Evolutionary conservation across 2,797 vertebrate species (phyloP).

Genomic region (Parotocinclus haroldoi): DNA sequence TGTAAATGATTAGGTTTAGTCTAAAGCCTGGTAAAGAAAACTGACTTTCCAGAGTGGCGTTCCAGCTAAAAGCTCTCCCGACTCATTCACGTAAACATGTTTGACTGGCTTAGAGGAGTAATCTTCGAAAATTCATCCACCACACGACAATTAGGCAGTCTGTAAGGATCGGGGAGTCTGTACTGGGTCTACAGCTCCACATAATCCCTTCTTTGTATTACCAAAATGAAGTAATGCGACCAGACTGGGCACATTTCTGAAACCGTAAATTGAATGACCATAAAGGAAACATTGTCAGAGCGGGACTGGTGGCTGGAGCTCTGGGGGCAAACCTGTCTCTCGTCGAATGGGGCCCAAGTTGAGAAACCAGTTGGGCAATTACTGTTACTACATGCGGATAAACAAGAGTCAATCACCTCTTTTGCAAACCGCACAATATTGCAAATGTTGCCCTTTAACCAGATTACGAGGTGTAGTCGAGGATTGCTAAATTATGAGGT

Average conservation of each 20-base stretch:
- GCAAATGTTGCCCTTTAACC: slow-evolving; percentile 20
- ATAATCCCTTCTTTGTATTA: slow-evolving; percentile 51
- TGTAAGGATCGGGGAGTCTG: slow-evolving; percentile 24
- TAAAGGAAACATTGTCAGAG: slow-evolving; percentile 58
- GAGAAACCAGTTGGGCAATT: slow-evolving; percentile 50
- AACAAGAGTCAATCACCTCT: slow-evolving; percentile 44
- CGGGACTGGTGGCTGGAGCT: slow-evolving; percentile 35
- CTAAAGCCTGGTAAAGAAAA: slow-evolving; percentile 26
- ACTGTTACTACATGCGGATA: slow-evolving; percentile 43
- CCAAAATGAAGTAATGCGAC: slow-evolving; percentile 50
- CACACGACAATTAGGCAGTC: slow-evolving; percentile 38
- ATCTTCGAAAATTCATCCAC: slow-evolving; percentile 32
- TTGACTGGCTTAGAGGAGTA: slow-evolving; percentile 30
- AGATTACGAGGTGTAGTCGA: slow-evolving; percentile 24
- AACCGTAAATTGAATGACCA: slow-evolving; percentile 55
- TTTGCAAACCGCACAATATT: slow-evolving; percentile 20
- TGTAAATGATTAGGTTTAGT: slow-evolving; percentile 27
- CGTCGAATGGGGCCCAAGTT: slow-evolving; percentile 44
- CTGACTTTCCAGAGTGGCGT: slow-evolving; percentile 28
- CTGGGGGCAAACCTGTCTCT: slow-evolving; percentile 40
- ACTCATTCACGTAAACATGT: slow-evolving; percentile 37
- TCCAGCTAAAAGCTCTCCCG: slow-evolving; percentile 34
- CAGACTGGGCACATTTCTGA: slow-evolving; percentile 44
- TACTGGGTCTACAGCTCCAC: slow-evolving; percentile 31
- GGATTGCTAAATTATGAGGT: slow-evolving; percentile 32